Evolutionary conservation across 2,797 vertebrate genomes (phyloP).

Genomic region (Apodemus agrarius): DNA sequence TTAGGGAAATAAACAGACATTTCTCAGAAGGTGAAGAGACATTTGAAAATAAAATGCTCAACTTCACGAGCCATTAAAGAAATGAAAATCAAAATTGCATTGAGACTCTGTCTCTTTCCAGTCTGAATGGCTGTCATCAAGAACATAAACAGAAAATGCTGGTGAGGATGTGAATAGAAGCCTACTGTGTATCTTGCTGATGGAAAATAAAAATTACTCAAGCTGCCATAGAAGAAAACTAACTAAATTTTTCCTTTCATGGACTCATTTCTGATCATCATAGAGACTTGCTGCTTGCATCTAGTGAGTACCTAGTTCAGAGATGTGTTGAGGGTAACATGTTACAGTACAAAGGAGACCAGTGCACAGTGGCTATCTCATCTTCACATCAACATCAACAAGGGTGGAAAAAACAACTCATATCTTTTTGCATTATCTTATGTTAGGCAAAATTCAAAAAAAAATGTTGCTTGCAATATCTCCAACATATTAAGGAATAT

Average conservation of each 20-base stretch:
- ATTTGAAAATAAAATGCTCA: background rate
- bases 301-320: background rate
- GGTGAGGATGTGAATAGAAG: background rate
- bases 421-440: background rate
- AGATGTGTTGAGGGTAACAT: background rate
- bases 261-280: background rate
- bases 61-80: background rate
- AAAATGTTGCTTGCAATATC: background rate
- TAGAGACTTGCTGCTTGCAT: background rate
- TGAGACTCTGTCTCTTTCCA: background rate
- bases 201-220: background rate
- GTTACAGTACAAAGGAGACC: rapidly evolving
- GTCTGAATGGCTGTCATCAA: background rate
- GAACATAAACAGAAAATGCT: background rate
- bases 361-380: rapidly evolving
- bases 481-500: background rate
- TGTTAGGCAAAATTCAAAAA: background rate
- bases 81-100: background rate
- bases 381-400: background rate
- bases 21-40: background rate
- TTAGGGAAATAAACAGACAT: background rate
- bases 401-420: background rate
- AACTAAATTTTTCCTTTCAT: background rate
- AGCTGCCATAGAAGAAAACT: background rate
- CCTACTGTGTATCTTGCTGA: background rate